A percentile compares a stretch with the other conserved stretches of the same genome.
These are phyloP conservation scores for Drosophila obscura DNA, from an alignment of 1,140 invertebrate genomes.

Conservation along the genomic window DNA sequence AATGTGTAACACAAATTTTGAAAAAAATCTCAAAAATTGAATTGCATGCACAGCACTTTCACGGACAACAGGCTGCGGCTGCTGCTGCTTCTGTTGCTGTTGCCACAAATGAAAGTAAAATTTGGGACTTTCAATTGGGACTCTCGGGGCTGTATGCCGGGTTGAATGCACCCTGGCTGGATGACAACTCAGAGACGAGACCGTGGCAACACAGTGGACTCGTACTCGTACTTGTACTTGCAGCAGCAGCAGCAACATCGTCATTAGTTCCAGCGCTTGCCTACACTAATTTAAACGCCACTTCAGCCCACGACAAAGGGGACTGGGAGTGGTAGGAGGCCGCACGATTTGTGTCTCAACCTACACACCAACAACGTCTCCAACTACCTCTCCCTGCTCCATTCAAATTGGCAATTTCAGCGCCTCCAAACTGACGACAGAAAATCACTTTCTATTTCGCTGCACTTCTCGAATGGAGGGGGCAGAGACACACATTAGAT, in stretches of 20 bases:
- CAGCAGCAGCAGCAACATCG: slow-evolving; percentile 45
- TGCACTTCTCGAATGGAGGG: slow-evolving; percentile 50
- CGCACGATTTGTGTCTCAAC: background rate
- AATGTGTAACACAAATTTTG: slow-evolving; percentile 50
- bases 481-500: slow-evolving; percentile 27
- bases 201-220: background rate
- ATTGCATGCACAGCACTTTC: slow-evolving; percentile 75
- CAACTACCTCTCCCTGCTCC: slow-evolving; percentile 9
- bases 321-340: too few species aligned
- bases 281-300: slow-evolving; percentile 76
- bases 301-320: slow-evolving; percentile 31
- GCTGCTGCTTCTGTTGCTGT: background rate
- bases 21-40: slow-evolving; percentile 53
- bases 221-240: too few species aligned
- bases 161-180: slow-evolving; percentile 67
- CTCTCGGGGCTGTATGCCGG: slow-evolving; percentile 17
- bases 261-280: slow-evolving; percentile 79
- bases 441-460: slow-evolving; percentile 79
- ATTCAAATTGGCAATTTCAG: slow-evolving; percentile 72
- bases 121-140: slow-evolving; percentile 26
- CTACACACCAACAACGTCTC: slow-evolving; percentile 9
- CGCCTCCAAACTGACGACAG: slow-evolving; percentile 67
- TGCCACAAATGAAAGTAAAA: slow-evolving; percentile 72
- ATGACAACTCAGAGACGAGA: slow-evolving; percentile 31
- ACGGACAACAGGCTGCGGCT: slow-evolving; percentile 27